Evolutionary conservation across 2,113 vertebrate genomes (phyloP), one percentile per base, ranked within the genome.

Genomic region (Myiopsitta monachus): DNA sequence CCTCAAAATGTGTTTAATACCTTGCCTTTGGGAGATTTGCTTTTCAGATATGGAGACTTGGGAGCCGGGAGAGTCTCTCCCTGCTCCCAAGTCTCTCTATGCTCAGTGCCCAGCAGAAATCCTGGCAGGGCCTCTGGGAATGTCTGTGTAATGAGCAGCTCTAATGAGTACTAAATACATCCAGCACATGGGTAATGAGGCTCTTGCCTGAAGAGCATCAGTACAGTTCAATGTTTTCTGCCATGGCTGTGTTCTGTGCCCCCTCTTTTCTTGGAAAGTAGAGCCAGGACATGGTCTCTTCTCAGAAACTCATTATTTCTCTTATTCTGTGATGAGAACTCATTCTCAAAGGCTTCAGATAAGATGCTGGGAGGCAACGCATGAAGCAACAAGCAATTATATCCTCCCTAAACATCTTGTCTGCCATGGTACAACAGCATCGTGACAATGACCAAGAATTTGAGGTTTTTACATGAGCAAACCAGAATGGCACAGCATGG

Each of bases 161-260:
- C 43, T 94, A 91, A 93, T 87, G 66, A 94, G 87, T 70, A 49
- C 74, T 93, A 85, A 94, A 94, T 83, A 75, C 67, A 72, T 36
- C 59, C 81, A 83, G 41, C 39, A 80, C 70, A 61, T 28, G 67
- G 27, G 54, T 52, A 76, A 91, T 82, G 28, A 76, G 54, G 57
- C 9, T 81, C 49, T 67, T 74, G 85, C 46, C 88, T 73, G 38
- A 68, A 92, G 68, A 3, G 10, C 47, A 30, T 43, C 74, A 19
- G 76, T 38, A 41, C 8, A 64, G 52, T 73, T 91, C 80, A 64
- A 46, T 6, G 4, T 89, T 73, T 88, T 69, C 38, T 91, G 59
- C 30, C 24, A 12, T 49, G 52, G 41, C 75, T 91, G 67, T 77
- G 9, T 70, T 78, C 72, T 39, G 44, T 77, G 66, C 28, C 55